Conservation (phyloP, 2,888 invertebrate species). For the Clusia tigrina region DNA sequence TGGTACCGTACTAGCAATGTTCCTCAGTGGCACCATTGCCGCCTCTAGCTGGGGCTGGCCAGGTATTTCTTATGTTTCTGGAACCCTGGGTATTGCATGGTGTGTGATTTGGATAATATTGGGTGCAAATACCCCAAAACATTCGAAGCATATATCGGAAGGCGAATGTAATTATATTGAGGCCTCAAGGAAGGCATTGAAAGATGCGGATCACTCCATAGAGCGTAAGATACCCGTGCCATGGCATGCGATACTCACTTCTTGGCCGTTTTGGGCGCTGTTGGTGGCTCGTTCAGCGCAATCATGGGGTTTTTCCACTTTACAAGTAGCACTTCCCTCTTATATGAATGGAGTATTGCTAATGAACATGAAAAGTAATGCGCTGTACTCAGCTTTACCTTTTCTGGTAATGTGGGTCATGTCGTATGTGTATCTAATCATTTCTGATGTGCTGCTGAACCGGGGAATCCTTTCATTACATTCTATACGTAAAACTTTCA, state of each 20-base stretch:
- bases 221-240: constrained; percentile 66
- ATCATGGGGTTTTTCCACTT: constrained; percentile 77
- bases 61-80: constrained; percentile 71
- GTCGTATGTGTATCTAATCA: constrained; percentile 65
- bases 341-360: constrained; percentile 72
- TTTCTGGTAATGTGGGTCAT: constrained; percentile 67
- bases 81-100: constrained; percentile 67
- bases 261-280: constrained; percentile 70
- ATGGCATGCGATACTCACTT: constrained; percentile 72
- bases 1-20: constrained; percentile 73
- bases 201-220: constrained; percentile 18
- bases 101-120: constrained; percentile 68
- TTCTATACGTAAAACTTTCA: constrained; percentile 51
- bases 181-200: constrained; percentile 54
- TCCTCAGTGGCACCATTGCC: constrained; percentile 71
- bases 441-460: constrained; percentile 63
- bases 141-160: constrained; percentile 67
- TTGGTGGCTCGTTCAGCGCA: constrained; percentile 71
- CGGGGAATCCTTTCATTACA: constrained; percentile 59
- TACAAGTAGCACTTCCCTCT: constrained; percentile 75
- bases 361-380: constrained; percentile 70
- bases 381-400: constrained; percentile 66
- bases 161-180: constrained; percentile 71
- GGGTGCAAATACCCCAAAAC: constrained; percentile 69
- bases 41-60: constrained; percentile 72